These are phyloP conservation scores for Hypselothyrea guttata DNA, from an alignment of 2,888 invertebrate genomes.

Conservation along the genomic window DNA sequence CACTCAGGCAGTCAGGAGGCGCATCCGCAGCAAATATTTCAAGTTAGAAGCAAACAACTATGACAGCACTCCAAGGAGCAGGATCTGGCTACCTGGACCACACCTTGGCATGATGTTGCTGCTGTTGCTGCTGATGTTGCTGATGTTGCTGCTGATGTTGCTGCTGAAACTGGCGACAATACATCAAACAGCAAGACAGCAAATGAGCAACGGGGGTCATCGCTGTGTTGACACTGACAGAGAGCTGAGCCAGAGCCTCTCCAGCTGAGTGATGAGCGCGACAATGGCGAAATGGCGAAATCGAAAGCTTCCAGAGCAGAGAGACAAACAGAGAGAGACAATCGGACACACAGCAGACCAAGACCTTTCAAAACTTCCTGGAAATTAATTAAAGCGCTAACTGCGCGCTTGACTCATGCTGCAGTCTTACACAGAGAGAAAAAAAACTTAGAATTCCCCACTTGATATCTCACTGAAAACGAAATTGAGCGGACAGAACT, in stretches of 20 bases:
- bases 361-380: slow-evolving; percentile 69
- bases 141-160: slow-evolving; percentile 19
- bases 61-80: slow-evolving; percentile 61
- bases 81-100: slow-evolving; percentile 45
- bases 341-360: neutral
- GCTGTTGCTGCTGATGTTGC: slow-evolving; percentile 16
- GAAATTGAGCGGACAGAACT: no score
- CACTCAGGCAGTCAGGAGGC: slow-evolving; percentile 51
- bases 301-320: slow-evolving; percentile 56
- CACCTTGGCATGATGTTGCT: slow-evolving; percentile 48
- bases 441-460: slow-evolving; percentile 10
- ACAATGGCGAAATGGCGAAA: slow-evolving; percentile 72
- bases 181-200: slow-evolving; percentile 75
- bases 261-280: slow-evolving; percentile 75
- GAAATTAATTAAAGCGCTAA: slow-evolving; percentile 73
- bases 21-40: slow-evolving; percentile 63
- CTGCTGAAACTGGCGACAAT: slow-evolving; percentile 61
- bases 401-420: slow-evolving; percentile 27
- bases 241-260: slow-evolving; percentile 40
- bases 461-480: no score
- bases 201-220: slow-evolving; percentile 63
- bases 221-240: slow-evolving; percentile 73
- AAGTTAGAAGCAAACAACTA: slow-evolving; percentile 64
- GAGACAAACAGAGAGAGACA: slow-evolving; percentile 16
- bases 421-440: no score